Evolutionary conservation across 2,888 invertebrate genomes (phyloP).

Genomic region (Caenorhabditis imperialis): DNA sequence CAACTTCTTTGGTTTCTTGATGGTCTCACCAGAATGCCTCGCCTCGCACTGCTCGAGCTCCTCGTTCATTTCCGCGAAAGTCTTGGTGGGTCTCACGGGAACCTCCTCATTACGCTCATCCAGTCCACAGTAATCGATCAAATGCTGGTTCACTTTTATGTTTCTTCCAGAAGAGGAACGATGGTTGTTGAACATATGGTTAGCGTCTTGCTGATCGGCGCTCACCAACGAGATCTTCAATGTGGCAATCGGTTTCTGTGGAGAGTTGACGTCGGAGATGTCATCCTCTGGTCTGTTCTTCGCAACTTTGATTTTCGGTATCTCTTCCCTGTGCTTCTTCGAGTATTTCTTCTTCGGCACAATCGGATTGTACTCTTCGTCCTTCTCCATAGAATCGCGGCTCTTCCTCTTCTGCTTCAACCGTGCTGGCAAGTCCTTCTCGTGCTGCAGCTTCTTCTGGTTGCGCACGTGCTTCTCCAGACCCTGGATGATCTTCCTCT

Average conservation of each 20-base stretch:
- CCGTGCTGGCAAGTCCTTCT: neutral
- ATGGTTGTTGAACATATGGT: slow-evolving; percentile 26
- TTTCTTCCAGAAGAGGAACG: slow-evolving; percentile 41
- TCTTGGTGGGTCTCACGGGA: slow-evolving; percentile 4
- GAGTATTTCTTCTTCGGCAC: slow-evolving; percentile 19
- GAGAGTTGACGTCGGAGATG: neutral
- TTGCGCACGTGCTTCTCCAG: neutral
- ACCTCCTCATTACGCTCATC: slow-evolving; percentile 9
- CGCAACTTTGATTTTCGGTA: neutral
- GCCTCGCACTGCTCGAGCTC: slow-evolving; percentile 36
- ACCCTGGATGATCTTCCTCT: slow-evolving; percentile 4
- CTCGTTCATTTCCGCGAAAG: slow-evolving; percentile 18
- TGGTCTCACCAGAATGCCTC: slow-evolving; percentile 12
- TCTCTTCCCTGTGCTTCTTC: slow-evolving; percentile 9
- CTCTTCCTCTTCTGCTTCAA: slow-evolving; percentile 5
- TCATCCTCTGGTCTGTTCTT: neutral
- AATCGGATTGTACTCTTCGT: slow-evolving; percentile 20
- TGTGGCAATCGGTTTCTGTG: neutral
- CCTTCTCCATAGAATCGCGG: slow-evolving; percentile 5
- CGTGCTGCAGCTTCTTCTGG: slow-evolving; percentile 10
- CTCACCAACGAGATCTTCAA: slow-evolving; percentile 21
- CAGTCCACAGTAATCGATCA: slow-evolving; percentile 31
- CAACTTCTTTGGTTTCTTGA: slow-evolving; percentile 18
- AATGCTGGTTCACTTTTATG: slow-evolving; percentile 26
- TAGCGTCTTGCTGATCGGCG: slow-evolving; percentile 20